Conservation (phyloP, 2,113 vertebrate species). For the Leuciscus idus region DNA sequence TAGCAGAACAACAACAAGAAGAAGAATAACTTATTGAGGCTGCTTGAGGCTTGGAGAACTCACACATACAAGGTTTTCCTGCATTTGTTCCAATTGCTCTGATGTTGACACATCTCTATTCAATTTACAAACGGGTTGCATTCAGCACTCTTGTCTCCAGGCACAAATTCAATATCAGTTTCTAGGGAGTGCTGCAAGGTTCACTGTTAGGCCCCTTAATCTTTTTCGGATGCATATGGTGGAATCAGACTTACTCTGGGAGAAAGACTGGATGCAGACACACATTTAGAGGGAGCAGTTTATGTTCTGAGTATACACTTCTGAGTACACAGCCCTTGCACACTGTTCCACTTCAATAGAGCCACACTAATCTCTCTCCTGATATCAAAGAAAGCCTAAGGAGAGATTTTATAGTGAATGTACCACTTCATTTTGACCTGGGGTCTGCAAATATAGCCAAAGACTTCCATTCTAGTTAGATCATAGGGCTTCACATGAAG, state of each 20-base stretch:
- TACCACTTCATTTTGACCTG: conserved; percentile 17
- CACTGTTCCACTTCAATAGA: conserved; percentile 12
- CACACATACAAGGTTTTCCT: not conserved
- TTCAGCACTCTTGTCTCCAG: not conserved
- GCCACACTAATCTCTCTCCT: conserved; percentile 7
- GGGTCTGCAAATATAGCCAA: conserved; percentile 20
- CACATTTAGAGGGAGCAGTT: not conserved
- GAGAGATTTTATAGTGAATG: not conserved
- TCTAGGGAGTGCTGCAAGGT: not conserved
- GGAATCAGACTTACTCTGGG: conserved; percentile 29
- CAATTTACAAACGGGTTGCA: not conserved
- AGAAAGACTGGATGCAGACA: conserved; percentile 18
- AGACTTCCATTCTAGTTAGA: conserved; percentile 6
- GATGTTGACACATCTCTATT: not conserved
- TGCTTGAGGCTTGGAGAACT: no score
- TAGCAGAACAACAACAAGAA: not conserved
- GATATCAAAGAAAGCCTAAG: not conserved
- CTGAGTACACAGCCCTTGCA: not conserved
- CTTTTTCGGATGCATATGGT: conserved; percentile 27
- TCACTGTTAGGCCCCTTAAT: conserved; percentile 4
- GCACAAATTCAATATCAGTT: not conserved
- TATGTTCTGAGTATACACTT: not conserved
- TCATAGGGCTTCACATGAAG: not conserved
- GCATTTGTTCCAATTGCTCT: not conserved
- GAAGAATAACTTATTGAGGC: no score